Evolutionary conservation across 2,888 invertebrate species (phyloP).

Genomic region (Digitonthophagus gazella): DNA sequence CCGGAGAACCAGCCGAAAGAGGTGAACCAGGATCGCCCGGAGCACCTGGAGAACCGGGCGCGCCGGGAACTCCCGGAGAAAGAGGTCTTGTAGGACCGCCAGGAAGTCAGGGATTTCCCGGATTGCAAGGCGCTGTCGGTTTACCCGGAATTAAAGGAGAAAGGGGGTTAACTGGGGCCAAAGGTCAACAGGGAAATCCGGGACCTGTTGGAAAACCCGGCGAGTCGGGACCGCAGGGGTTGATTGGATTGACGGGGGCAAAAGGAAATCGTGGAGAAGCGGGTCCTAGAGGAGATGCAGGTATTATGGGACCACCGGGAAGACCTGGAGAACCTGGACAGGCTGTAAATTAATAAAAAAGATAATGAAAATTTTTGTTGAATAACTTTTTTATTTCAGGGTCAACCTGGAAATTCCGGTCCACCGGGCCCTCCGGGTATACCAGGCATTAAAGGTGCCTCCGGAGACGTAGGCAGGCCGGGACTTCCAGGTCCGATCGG

Average conservation of each 20-base stretch:
- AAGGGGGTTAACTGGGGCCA: slow-evolving; percentile 63
- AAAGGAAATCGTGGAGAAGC: slow-evolving; percentile 76
- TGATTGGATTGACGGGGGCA: slow-evolving; percentile 62
- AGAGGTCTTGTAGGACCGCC: slow-evolving; percentile 70
- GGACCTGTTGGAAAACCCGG: slow-evolving; percentile 74
- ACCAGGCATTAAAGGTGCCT: slow-evolving; percentile 69
- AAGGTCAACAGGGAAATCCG: slow-evolving; percentile 60
- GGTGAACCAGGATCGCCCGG: slow-evolving; percentile 76
- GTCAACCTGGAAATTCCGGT: slow-evolving; percentile 68
- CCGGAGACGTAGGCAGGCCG: slow-evolving; percentile 68
- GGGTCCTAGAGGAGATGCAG: slow-evolving; percentile 73
- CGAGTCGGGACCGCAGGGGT: slow-evolving; percentile 63
- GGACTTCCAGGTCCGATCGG: slow-evolving; percentile 69
- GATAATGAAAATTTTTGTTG: neutral
- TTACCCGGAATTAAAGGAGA: slow-evolving; percentile 59
- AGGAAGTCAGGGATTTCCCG: slow-evolving; percentile 69
- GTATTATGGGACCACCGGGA: slow-evolving; percentile 74
- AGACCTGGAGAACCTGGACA: slow-evolving; percentile 73
- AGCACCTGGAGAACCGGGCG: slow-evolving; percentile 69
- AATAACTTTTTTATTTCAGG: slow-evolving; percentile 51
- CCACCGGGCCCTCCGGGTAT: slow-evolving; percentile 69
- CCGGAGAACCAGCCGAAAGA: slow-evolving; percentile 78
- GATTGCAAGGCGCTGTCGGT: slow-evolving; percentile 68
- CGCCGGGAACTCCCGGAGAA: slow-evolving; percentile 71
- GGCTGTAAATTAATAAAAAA: slow-evolving; percentile 52